A percentile compares a stretch with the other conserved stretches of the same genome.
These are phyloP conservation scores for Phalera bucephala DNA, from an alignment of 2,888 invertebrate genomes.

Conservation along the genomic window DNA sequence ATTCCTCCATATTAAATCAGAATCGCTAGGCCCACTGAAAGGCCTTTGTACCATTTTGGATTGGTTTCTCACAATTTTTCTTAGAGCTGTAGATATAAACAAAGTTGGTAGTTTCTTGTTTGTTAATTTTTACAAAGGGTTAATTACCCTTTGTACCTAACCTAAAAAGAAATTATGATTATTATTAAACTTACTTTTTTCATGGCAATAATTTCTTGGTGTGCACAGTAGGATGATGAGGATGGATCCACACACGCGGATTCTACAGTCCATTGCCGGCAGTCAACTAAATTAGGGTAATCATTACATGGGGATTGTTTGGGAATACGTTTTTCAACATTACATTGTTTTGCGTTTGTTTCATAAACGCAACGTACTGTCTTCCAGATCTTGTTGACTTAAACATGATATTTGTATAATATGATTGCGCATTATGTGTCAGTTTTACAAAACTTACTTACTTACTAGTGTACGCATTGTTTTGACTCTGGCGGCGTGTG, in stretches of 20 bases:
- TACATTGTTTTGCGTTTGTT: conserved; percentile 18
- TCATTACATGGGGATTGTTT: conserved; percentile 9
- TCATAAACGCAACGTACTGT: conserved; percentile 11
- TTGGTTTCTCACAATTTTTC: conserved; percentile 69
- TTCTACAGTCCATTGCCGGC: conserved; percentile 20
- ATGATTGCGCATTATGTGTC: background rate
- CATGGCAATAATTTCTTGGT: conserved; percentile 17
- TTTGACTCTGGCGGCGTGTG: no score
- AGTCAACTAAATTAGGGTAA: conserved; percentile 12
- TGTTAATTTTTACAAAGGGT: no score
- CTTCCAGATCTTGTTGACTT: conserved; percentile 22
- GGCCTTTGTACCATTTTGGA: conserved; percentile 72
- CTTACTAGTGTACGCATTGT: conserved; percentile 1
- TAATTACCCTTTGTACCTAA: no score
- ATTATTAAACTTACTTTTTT: conserved; percentile 31
- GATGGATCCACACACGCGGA: conserved; percentile 11
- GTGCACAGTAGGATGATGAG: conserved; percentile 10
- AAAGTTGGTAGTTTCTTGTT: no score
- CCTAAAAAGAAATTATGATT: no score
- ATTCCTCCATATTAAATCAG: conserved; percentile 27
- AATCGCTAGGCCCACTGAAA: conserved; percentile 47
- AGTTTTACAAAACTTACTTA: no score
- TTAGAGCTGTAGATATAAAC: conserved; percentile 55
- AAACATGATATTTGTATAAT: conserved; percentile 3
- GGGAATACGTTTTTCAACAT: conserved; percentile 16